These are phyloP conservation scores for Istiophorus platypterus DNA, from an alignment of 2,113 vertebrate genomes.

Conservation along the genomic window DNA sequence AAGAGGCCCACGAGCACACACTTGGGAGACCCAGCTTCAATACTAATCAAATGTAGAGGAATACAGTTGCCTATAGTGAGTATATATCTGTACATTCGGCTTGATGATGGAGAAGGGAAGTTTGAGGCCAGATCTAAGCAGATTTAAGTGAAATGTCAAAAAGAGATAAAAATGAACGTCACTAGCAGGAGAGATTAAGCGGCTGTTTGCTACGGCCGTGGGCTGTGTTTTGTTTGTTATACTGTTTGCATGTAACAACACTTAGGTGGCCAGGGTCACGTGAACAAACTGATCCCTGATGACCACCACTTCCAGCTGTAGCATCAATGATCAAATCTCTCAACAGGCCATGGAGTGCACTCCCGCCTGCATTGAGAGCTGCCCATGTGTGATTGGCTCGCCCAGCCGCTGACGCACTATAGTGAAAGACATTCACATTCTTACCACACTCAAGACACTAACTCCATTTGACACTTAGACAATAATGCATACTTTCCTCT, in stretches of 20 bases:
- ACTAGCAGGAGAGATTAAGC: not conserved
- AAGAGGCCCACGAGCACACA: constrained; percentile 51
- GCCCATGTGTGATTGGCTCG: constrained; percentile 5
- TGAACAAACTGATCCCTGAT: constrained; percentile 5
- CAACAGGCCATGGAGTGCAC: not conserved
- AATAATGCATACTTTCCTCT: constrained; percentile 37
- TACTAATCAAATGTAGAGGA: constrained; percentile 58
- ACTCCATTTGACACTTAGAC: constrained; percentile 27
- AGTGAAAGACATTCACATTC: constrained; percentile 27
- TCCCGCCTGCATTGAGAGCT: not conserved
- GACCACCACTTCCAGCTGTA: not conserved
- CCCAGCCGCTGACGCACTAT: constrained; percentile 5
- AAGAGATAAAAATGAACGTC: not conserved
- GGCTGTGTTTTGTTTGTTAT: not conserved
- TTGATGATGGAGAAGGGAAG: not conserved
- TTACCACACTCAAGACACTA: constrained; percentile 14
- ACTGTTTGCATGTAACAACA: constrained; percentile 5
- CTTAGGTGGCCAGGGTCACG: not conserved
- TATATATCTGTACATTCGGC: constrained; percentile 10
- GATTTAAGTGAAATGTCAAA: constrained; percentile 4
- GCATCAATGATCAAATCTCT: constrained; percentile 23
- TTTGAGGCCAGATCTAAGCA: not conserved
- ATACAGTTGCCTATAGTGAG: constrained; percentile 7
- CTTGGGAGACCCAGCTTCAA: constrained; percentile 48
- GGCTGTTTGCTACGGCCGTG: not conserved